Conservation (phyloP, 2,888 invertebrate species). For the Philereme vetulata region DNA sequence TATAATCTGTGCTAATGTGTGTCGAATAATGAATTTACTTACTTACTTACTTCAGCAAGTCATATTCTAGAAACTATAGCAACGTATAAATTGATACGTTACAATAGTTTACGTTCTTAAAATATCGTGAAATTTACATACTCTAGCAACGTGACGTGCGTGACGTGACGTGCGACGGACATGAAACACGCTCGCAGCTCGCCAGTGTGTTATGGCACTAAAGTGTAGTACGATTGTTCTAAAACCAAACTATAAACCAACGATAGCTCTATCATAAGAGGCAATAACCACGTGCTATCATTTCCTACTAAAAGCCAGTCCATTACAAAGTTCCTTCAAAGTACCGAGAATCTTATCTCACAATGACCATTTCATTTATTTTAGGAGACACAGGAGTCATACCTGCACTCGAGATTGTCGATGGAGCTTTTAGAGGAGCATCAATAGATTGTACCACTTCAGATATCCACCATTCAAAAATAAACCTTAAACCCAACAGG, state of each 20-base stretch:
- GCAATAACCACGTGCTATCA: slow-evolving; percentile 40
- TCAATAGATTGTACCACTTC: slow-evolving; percentile 73
- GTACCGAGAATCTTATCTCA: slow-evolving; percentile 67
- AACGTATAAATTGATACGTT: too few species aligned
- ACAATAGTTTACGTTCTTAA: too few species aligned
- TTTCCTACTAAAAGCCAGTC: slow-evolving; percentile 48
- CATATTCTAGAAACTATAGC: too few species aligned
- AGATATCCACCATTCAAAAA: slow-evolving; percentile 44
- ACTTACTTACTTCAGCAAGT: too few species aligned
- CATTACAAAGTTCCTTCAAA: slow-evolving; percentile 44
- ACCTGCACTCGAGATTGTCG: slow-evolving; percentile 76
- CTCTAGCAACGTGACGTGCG: too few species aligned
- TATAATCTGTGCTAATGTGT: too few species aligned
- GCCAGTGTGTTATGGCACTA: too few species aligned
- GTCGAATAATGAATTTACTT: too few species aligned
- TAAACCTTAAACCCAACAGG: slow-evolving; percentile 32
- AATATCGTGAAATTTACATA: too few species aligned
- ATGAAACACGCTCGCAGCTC: too few species aligned
- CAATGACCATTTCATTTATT: slow-evolving; percentile 80
- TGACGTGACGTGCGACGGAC: too few species aligned
- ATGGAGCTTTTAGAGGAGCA: slow-evolving; percentile 75
- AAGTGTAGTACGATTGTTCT: slow-evolving; percentile 6
- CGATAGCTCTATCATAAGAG: slow-evolving; percentile 17
- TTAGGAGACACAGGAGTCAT: slow-evolving; percentile 79
- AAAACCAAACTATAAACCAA: slow-evolving; percentile 19